Evolutionary conservation across 2,888 invertebrate species (phyloP).

Genomic region (Tuta absoluta): DNA sequence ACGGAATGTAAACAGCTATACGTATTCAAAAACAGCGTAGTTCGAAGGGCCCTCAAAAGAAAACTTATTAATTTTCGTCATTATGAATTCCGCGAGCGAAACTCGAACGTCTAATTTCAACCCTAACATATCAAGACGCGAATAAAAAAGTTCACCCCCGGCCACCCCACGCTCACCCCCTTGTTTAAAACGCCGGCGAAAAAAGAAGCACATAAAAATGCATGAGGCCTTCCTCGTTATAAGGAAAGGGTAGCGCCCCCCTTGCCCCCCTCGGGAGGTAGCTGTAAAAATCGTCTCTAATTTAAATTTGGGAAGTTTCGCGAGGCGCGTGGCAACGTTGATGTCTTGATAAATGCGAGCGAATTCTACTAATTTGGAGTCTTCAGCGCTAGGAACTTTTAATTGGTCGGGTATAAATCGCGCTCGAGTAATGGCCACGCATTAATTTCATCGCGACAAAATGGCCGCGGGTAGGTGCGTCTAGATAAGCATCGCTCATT

Average conservation of each 20-base stretch:
- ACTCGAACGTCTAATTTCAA: conserved; percentile 82
- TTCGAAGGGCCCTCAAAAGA: conserved; percentile 74
- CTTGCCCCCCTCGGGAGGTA: conserved; percentile 71
- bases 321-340: conserved; percentile 75
- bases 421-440: conserved; percentile 66
- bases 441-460: conserved; percentile 76
- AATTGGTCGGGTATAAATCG: conserved; percentile 79
- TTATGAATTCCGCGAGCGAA: conserved; percentile 82
- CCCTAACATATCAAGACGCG: conserved; percentile 83
- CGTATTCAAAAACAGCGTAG: conserved; percentile 56
- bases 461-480: conserved; percentile 62
- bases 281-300: conserved; percentile 82
- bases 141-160: conserved; percentile 80
- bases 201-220: conserved; percentile 83
- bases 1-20: conserved; percentile 27
- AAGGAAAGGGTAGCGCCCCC: conserved; percentile 80
- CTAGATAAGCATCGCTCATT: conserved; percentile 76
- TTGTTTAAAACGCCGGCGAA: conserved; percentile 82
- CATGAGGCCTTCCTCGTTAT: conserved; percentile 83
- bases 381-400: conserved; percentile 76
- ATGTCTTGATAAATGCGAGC: conserved; percentile 80
- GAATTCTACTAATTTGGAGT: conserved; percentile 79
- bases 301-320: conserved; percentile 82
- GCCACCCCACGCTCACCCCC: conserved; percentile 78
- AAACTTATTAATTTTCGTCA: conserved; percentile 82